Evolutionary conservation across 2,113 vertebrate genomes (phyloP).

Genomic region (Myiopsitta monachus): DNA sequence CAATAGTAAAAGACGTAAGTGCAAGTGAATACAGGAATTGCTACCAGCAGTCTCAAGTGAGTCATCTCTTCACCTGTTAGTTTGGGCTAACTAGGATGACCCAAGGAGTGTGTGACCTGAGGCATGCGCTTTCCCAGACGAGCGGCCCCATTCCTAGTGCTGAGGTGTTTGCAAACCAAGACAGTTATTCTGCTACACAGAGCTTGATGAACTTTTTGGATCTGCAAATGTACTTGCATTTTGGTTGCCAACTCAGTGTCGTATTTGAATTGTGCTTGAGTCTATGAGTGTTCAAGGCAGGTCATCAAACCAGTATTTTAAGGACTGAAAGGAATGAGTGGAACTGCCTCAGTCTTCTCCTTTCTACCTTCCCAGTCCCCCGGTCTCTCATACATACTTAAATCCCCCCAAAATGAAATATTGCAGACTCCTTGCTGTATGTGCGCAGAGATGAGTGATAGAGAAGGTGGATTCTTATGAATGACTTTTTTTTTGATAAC

Average conservation of each 20-base stretch:
- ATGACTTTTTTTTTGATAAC: background rate
- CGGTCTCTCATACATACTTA: background rate
- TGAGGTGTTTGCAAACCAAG: background rate
- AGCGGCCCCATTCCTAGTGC: background rate
- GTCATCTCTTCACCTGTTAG: background rate
- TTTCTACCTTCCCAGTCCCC: background rate
- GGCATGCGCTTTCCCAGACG: background rate
- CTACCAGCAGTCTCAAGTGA: background rate
- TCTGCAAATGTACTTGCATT: background rate
- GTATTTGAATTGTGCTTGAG: background rate
- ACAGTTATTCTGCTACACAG: background rate
- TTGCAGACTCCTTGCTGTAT: background rate
- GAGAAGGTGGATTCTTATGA: background rate
- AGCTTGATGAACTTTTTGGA: background rate
- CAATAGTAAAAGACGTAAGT: background rate
- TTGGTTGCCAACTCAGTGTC: background rate
- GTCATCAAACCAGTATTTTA: background rate
- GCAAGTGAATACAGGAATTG: rapidly evolving
- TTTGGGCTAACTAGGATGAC: background rate
- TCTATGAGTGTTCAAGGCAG: background rate
- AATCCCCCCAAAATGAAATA: background rate
- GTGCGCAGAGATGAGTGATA: background rate
- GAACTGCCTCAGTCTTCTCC: background rate
- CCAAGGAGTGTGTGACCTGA: background rate
- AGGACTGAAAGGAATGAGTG: background rate